Base-by-base conservation (phyloP, 2,888 invertebrate genomes). In the Theodoxus fluviatilis region DNA sequence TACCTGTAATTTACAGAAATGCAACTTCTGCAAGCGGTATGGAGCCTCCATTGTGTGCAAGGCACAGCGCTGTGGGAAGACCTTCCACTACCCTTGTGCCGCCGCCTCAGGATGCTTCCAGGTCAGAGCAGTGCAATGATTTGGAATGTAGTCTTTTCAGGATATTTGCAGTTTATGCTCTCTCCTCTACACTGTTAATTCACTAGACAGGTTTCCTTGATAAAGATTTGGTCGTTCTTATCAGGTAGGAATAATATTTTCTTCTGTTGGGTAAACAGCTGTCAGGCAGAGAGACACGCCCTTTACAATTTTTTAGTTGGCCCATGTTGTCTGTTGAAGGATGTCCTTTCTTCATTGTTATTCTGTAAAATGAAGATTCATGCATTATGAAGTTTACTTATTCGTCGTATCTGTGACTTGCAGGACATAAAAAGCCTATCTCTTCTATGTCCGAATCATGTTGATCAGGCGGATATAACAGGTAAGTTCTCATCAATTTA, bases 41-140 rank as follows among this genome's bases (percentile, higher is more conserved):
- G 97, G 97, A 83, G 97, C 97, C 74, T 94, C 95, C 85, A 91
- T 96, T 73, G 90, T 91, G 73, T 98, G 97, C 89, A 93, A 93
- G 89, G 91, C 91, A 80, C 89, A 87, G 59, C 81, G 91, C 80
- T 96, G 96, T 89, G 91, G 91, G 73, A 84, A 85, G 74, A 81
- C 84, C 47, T 96, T 93, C 89, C 98, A 98, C 90, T 93, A 94
- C 86, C 95, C 98, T 12, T 98, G 98, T 90, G 94, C 96, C 68
- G 93, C 96, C 76, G 96, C 95, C 70, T 93, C 94, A 40, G 95
- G 95, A 78, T 94, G 94, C 83, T 95, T 96, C 87, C 94, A 95
- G 87, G 94, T 86, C 72, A 73, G 71, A 71, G 67, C 28, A 40
- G 31, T 4, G 33, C 7, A 7, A 1, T 55, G 3, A 43, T 31